Evolutionary conservation across 2,888 invertebrate species (phyloP).

Genomic region (Lissocephala sabroskyi): DNA sequence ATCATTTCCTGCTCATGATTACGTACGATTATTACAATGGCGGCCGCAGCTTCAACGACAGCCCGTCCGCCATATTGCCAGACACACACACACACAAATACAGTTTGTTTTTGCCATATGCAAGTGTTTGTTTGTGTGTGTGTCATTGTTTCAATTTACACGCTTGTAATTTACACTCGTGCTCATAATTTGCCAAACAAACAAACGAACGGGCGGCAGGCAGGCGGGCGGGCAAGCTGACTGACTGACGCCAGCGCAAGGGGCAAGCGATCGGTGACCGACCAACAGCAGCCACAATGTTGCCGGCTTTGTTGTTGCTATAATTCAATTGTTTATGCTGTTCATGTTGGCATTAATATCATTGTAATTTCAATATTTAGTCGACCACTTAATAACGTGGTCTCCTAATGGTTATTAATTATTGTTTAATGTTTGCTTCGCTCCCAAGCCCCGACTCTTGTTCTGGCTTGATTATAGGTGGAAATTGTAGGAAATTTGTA

Average conservation of each 20-base stretch:
- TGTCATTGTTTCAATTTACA: slow-evolving; percentile 56
- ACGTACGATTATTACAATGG: background rate
- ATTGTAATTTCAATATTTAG: slow-evolving; percentile 65
- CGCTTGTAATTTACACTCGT: slow-evolving; percentile 58
- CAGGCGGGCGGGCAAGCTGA: background rate
- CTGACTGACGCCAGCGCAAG: background rate
- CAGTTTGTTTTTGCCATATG: no score
- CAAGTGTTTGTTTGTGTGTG: slow-evolving; percentile 23
- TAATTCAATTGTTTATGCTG: slow-evolving; percentile 59
- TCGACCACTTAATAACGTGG: slow-evolving; percentile 64
- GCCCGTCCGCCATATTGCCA: background rate
- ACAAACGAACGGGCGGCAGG: background rate
- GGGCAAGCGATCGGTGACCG: no score
- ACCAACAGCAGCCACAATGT: slow-evolving; percentile 20
- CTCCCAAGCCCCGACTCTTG: no score
- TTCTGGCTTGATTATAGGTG: no score
- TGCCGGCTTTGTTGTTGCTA: slow-evolving; percentile 22
- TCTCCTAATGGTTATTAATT: slow-evolving; percentile 63
- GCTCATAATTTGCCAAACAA: slow-evolving; percentile 42
- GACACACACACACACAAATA: no score
- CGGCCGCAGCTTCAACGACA: background rate
- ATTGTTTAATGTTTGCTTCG: slow-evolving; percentile 42
- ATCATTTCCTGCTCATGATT: slow-evolving; percentile 19
- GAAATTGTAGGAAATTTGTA: slow-evolving; percentile 27
- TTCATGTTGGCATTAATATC: slow-evolving; percentile 53